Base-by-base conservation (phyloP, 2,797 vertebrate genomes). In the Odontamblyopus rebecca region DNA sequence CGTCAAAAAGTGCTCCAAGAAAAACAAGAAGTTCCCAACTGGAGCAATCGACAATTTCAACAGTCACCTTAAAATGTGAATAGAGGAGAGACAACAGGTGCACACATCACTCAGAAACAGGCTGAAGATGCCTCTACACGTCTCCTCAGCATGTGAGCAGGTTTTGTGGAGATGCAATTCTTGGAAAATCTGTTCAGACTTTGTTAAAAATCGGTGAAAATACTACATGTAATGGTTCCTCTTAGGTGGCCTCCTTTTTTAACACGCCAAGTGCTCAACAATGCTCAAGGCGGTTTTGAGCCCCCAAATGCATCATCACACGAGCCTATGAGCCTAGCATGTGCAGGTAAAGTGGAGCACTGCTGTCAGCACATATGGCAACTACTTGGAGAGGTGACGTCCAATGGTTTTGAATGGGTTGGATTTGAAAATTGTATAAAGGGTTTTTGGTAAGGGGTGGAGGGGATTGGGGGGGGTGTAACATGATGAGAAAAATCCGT, bases 111-210 rank as follows among this genome's bases (percentile, higher is more conserved):
- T 72, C 70, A 30, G 76, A 82, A 73, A 63, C 50, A 74, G 68
- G 72, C 67, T 79, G 73, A 77, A 82, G 81, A 84, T 75, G 76
- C 72, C 83, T 78, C 82, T 68, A 71, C 74, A 61, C 72, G 70
- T 16, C 50, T 69, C 70, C 77, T 53, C 81, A 77, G 74, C 71
- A 61, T 68, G 83, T 56, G 67, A 30, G 66, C 7, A 68, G 54
- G 76, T 72, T 77, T 78, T 82, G 72, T 64, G 63, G n/a, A 77
- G 69, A 76, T 61, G 80, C 77, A 61, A 70, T 61, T 72, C 61
- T 65, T 59, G 65, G 44, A 70, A 38, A 74, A 82, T 68, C 60
- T 51, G 59, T 35, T 9, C 63, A 57, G 29, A 56, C 38, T 60
- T 84, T 80, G 70, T 63, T 61, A 41, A 81, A 62, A 85, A 81